Base-by-base conservation (phyloP, 1,140 invertebrate genomes). In the Physella acuta region DNA sequence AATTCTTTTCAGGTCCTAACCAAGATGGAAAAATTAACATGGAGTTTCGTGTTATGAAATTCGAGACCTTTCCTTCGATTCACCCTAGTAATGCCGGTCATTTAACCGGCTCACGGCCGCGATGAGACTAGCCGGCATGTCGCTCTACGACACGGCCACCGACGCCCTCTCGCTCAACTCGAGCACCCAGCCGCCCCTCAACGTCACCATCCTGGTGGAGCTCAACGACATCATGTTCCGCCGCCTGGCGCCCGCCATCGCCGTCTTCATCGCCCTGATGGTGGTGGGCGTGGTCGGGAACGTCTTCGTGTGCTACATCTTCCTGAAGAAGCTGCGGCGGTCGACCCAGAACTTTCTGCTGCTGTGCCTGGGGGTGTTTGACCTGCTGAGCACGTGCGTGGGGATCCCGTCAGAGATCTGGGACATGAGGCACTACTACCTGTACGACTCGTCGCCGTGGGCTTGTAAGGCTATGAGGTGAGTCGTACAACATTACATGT, bases 221-320 rank as follows among this genome's bases (percentile, higher is more conserved):
- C 49, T 73, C 37, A 79, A 77, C 65, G 64, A 72, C 28, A 64
- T 49, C 17, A 73, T 74, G 30, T 71, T 73, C 4, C 14, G 16
- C 1, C 39, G 62, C 0, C 59, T 76, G 26, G 53, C 72, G 11
- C 71, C 73, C 14, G 73, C 70, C 28, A 71, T 79, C 28, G 63
- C 73, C 5, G 74, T 72, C 51, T 33, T 79, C 14, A 68, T 62
- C 2, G 16, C 76, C n/a, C 34, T 76, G 1, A 74, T 75, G 73
- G 33, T 76, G 2, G 28, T 75, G n/a, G 78, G 78, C 1, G 52
- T 73, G 0, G 16, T 78, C 14, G 78, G 78, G 20, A 79, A 79
- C 36, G 37, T 66, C 20, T 33, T 74, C 30, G 76, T 76, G 1
- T 73, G 74, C 51, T 71, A 75, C 31, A 63, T 79, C 30, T 75